Conservation (phyloP, 2,113 vertebrate genomes). For the Anoplopoma fimbria region DNA sequence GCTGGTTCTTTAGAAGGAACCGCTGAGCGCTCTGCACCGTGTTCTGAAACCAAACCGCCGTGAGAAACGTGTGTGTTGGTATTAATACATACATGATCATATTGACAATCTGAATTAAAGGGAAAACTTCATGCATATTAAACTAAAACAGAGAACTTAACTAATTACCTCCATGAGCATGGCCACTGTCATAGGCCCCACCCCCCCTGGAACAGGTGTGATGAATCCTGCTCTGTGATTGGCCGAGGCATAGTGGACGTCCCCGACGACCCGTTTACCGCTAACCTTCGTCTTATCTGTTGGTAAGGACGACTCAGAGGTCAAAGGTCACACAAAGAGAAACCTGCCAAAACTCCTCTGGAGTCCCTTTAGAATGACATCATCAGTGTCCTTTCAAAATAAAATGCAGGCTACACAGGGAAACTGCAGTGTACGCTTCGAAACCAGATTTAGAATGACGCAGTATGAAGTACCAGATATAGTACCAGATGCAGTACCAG, state of each 20-base stretch:
- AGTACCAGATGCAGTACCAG: not conserved
- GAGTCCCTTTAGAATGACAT: too few relatives aligned
- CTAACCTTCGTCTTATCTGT: conserved; percentile 88
- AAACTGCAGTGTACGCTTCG: too few relatives aligned
- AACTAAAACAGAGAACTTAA: not conserved
- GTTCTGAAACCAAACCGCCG: conserved; percentile 88
- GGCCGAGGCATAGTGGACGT: conserved; percentile 90
- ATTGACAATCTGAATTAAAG: too few relatives aligned
- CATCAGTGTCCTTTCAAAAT: too few relatives aligned
- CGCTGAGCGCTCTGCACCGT: conserved; percentile 91
- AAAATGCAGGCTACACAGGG: too few relatives aligned
- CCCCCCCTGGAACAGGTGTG: conserved; percentile 96
- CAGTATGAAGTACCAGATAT: not conserved
- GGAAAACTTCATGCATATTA: not conserved
- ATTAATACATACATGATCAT: too few relatives aligned
- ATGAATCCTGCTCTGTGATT: conserved; percentile 90
- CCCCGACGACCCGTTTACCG: conserved; percentile 91
- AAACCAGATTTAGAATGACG: too few relatives aligned
- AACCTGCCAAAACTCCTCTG: too few relatives aligned
- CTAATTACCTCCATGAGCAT: conserved; percentile 95
- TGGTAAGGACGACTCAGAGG: not conserved
- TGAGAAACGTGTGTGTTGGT: too few relatives aligned
- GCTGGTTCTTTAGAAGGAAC: conserved; percentile 84
- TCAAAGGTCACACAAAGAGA: conserved; percentile 30
- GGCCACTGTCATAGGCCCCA: conserved; percentile 98